A percentile compares a stretch with the other conserved stretches of the same genome.
Evolutionary conservation across 2,797 vertebrate genomes (phyloP).

Genomic region (Tauraco hartlaubi): DNA sequence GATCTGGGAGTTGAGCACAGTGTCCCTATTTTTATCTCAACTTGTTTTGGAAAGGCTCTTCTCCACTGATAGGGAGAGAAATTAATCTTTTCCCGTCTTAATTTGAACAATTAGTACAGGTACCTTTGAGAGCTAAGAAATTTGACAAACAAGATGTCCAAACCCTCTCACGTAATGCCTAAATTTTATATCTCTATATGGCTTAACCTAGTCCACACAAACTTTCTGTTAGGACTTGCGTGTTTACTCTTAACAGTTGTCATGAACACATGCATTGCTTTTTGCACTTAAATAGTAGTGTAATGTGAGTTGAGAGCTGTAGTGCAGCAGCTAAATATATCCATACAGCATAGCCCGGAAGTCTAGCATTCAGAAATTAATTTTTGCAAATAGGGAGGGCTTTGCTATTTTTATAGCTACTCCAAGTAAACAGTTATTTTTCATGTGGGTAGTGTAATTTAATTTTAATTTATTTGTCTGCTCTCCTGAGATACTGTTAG

Average conservation of each 20-base stretch:
- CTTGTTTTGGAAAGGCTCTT: neutral
- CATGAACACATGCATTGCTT: neutral
- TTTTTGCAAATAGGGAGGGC: neutral
- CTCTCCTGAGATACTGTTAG: neutral
- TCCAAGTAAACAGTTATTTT: neutral
- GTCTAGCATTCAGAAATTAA: neutral
- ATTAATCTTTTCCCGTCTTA: neutral
- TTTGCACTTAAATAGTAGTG: conserved; percentile 56
- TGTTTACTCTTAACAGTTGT: conserved; percentile 14
- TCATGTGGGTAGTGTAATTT: neutral
- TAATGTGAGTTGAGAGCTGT: conserved; percentile 40
- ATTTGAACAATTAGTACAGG: neutral
- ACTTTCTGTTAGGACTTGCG: conserved; percentile 7
- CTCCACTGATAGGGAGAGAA: neutral
- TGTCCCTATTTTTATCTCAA: neutral
- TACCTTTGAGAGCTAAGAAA: neutral
- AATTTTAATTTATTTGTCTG: neutral
- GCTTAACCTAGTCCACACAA: neutral
- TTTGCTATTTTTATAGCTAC: conserved; percentile 5
- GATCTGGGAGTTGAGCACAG: neutral
- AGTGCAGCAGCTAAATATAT: conserved; percentile 50
- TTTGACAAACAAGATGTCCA: neutral
- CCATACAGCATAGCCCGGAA: neutral
- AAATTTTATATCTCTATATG: neutral
- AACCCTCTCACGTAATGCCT: neutral